Percentiles rank a stretch among this genome's conserved stretches.
These are phyloP conservation scores for Dendronephthya gigantea DNA, from an alignment of 64 coral and sea anemone genomes.

Conservation along the genomic window DNA sequence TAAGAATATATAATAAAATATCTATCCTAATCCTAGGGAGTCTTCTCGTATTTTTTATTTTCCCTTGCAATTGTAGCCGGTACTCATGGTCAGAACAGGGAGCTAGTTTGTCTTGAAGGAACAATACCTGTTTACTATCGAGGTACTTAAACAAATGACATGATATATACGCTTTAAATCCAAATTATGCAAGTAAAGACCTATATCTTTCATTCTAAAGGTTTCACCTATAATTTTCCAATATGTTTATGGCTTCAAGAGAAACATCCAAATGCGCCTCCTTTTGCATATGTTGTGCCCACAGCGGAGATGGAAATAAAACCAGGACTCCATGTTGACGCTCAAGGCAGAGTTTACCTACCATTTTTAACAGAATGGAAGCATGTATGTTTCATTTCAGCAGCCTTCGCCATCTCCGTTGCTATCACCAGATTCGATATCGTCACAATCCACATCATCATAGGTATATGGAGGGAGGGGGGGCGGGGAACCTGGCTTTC, in stretches of 20 bases:
- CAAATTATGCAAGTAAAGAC: too few species aligned
- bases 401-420: not conserved
- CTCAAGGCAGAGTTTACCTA: conserved; percentile 59
- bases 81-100: not conserved
- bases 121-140: not conserved
- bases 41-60: not conserved
- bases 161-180: too few species aligned
- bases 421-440: too few species aligned
- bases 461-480: too few species aligned
- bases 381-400: conserved; percentile 45
- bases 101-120: not conserved
- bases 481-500: too few species aligned
- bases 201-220: too few species aligned
- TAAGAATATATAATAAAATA: too few species aligned
- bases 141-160: not conserved
- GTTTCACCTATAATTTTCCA: conserved; percentile 74
- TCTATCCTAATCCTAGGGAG: too few species aligned
- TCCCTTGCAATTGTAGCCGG: not conserved
- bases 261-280: conserved; percentile 65
- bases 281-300: conserved; percentile 60
- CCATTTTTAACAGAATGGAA: conserved; percentile 67
- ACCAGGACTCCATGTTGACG: conserved; percentile 59
- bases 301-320: conserved; percentile 78
- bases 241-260: conserved; percentile 70
- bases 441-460: too few species aligned